Conservation (phyloP, 2,888 invertebrate genomes). For the Aphodius granarius region DNA sequence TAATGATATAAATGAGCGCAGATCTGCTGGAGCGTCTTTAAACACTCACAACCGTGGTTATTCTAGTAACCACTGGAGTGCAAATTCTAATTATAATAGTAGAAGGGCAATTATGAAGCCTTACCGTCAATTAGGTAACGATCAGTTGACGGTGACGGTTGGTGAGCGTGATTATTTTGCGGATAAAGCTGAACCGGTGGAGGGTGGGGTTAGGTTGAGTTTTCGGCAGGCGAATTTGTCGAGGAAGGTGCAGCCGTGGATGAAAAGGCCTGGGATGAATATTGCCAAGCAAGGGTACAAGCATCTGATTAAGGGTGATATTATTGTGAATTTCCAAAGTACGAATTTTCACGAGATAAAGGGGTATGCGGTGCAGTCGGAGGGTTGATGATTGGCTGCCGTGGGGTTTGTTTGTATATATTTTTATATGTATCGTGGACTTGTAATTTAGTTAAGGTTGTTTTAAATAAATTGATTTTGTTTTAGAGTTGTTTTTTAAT, state of each 20-base stretch:
- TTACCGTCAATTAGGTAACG: not conserved
- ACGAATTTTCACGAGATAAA: conserved; percentile 47
- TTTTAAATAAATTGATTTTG: not conserved
- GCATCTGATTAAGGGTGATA: conserved; percentile 49
- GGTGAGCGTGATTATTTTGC: conserved; percentile 43
- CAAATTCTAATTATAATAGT: too few species aligned
- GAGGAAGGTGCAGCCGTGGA: conserved; percentile 34
- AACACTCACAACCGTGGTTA: not conserved
- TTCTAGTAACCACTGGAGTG: not conserved
- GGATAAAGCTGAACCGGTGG: conserved; percentile 40
- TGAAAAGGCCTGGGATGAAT: conserved; percentile 27
- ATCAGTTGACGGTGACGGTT: not conserved
- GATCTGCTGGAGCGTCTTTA: too few species aligned
- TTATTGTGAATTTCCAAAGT: conserved; percentile 45
- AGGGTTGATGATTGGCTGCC: not conserved
- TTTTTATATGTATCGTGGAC: not conserved
- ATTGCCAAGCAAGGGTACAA: conserved; percentile 45
- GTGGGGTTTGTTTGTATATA: not conserved
- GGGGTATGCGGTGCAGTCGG: conserved; percentile 40
- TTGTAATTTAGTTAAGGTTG: not conserved
- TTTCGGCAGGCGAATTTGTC: conserved; percentile 43
- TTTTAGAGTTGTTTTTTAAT: not conserved
- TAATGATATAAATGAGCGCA: conserved; percentile 50
- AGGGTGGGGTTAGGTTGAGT: conserved; percentile 42
- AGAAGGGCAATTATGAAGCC: conserved; percentile 10